Conservation (phyloP, 2,888 invertebrate genomes). For the Ptychoptera contaminata region DNA sequence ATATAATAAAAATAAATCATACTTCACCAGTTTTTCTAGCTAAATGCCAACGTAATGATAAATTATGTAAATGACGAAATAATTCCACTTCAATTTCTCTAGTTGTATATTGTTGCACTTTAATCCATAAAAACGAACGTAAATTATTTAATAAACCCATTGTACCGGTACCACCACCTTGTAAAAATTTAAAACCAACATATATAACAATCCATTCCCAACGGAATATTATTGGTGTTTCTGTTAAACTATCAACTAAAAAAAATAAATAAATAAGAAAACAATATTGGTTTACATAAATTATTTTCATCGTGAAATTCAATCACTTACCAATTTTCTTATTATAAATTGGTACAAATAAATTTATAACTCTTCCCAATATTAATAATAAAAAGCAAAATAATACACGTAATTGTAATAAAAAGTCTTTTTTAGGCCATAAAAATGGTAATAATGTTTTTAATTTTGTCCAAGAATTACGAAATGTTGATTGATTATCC, state of each 20-base stretch:
- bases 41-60: conserved; percentile 91
- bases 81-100: conserved; percentile 78
- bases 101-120: conserved; percentile 89
- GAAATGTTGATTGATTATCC: conserved; percentile 59
- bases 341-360: conserved; percentile 86
- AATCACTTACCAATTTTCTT: conserved; percentile 65
- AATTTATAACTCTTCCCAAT: conserved; percentile 71
- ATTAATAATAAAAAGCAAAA: conserved; percentile 63
- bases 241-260: conserved; percentile 67
- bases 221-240: conserved; percentile 44
- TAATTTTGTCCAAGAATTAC: conserved; percentile 62
- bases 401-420: conserved; percentile 67
- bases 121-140: conserved; percentile 86
- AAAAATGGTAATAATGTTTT: conserved; percentile 74
- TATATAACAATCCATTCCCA: conserved; percentile 86
- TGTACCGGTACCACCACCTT: conserved; percentile 85
- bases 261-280: conserved; percentile 13
- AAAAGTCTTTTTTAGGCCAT: conserved; percentile 74
- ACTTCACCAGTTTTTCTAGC: conserved; percentile 94
- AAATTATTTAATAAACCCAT: conserved; percentile 89
- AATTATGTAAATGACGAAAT: conserved; percentile 72
- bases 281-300: no score
- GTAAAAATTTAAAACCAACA: conserved; percentile 78
- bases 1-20: no score
- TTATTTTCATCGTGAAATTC: not conserved